Evolutionary conservation across 2,797 vertebrate genomes (phyloP).

Genomic region (Lagorchestes hirsutus): DNA sequence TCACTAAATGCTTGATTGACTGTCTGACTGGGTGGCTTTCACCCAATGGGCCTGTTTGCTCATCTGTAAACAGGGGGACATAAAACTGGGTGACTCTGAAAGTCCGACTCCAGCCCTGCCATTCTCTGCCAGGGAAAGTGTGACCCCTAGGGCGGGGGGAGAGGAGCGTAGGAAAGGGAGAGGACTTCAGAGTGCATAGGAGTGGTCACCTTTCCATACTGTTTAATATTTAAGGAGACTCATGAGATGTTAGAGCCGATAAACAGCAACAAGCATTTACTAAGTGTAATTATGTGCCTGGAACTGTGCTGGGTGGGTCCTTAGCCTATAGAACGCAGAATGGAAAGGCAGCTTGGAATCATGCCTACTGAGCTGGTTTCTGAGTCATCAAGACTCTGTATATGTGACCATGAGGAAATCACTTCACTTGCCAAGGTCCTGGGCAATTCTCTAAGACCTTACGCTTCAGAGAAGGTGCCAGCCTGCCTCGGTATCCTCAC

Average conservation of each 20-base stretch:
- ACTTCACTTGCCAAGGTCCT: not conserved
- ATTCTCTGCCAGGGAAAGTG: not conserved
- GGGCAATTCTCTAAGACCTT: not conserved
- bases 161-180: too few species aligned
- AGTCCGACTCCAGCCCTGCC: not conserved
- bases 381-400: not conserved
- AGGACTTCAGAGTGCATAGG: not conserved
- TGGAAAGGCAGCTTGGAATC: not conserved
- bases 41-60: not conserved
- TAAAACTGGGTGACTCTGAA: not conserved
- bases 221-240: not conserved
- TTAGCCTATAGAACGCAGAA: not conserved
- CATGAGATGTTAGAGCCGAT: not conserved
- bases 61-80: not conserved
- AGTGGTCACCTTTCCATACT: not conserved
- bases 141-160: not conserved
- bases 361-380: not conserved
- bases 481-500: not conserved
- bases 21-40: not conserved
- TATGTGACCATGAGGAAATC: not conserved
- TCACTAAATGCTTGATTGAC: not conserved
- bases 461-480: not conserved
- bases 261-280: not conserved
- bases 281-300: not conserved
- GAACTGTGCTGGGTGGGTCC: not conserved